Base-by-base conservation (phyloP, 2,113 vertebrate genomes). In the Vireo altiloquus region DNA sequence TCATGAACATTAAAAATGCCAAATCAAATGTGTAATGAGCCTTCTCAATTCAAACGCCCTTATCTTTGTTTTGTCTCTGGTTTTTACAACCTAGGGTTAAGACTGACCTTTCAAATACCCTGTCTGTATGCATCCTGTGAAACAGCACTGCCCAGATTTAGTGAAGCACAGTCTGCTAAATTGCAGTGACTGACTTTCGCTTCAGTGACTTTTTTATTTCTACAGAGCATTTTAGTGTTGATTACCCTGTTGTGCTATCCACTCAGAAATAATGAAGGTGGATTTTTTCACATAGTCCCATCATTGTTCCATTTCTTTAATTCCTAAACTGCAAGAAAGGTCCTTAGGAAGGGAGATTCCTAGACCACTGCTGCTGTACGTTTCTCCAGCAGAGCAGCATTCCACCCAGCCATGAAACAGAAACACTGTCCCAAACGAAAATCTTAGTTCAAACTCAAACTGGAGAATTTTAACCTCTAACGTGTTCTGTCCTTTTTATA, bases 1-100 rank as follows among this genome's bases (percentile, higher is more conserved):
- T 92, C 81, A 69, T 68, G 61, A 84, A 18, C 74, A 74, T 65
- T 95, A 84, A 94, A 96, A 96, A 92, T 95, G 89, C 35, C 70
- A 96, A 93, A 91, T 87, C 57, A 87, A 89, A 87, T 15, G 22
- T 0, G 0, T 54, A 92, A 79, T 57, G 64, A 83, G 86, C 82
- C 31, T 68, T 31, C 20, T 95, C 69, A 52, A 64, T 76, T 87
- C 50, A 47, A 64, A 59, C 31, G 28, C 52, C 52, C 65, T 95
- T 89, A 85, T 87, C 64, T 84, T 89, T 87, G 25, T 57, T 88
- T 92, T 77, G 23, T 72, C 57, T 82, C 75, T 59, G 50, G 77
- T 76, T 92, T 94, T 94, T 82, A 84, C 37, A 79, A 65, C 49
- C 40, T 71, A 57, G 81, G 49, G n/a, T 49, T 66, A 85, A 85